Evolutionary conservation across 2,113 vertebrate species (phyloP).

Genomic region (Paramormyrops kingsleyae): DNA sequence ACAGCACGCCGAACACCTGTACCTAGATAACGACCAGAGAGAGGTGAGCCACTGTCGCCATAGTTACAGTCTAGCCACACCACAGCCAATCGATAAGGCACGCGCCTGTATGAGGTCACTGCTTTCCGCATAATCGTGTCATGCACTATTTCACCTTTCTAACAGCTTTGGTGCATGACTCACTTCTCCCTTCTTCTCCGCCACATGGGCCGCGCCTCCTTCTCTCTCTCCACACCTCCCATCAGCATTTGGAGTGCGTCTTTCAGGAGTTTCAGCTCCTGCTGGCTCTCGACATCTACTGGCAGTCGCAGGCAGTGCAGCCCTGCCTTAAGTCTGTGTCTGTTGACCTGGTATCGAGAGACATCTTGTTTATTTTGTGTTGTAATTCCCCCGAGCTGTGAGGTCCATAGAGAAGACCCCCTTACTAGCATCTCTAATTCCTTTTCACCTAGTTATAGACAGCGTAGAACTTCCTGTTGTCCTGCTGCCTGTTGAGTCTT

Average conservation of each 20-base stretch:
- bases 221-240: conserved; percentile 28
- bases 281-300: conserved; percentile 81
- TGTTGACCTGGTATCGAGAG: conserved; percentile 67
- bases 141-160: not conserved
- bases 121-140: not conserved
- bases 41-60: conserved; percentile 64
- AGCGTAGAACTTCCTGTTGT: not conserved
- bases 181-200: not conserved
- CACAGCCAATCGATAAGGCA: not conserved
- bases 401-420: not conserved
- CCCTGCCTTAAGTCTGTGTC: conserved; percentile 70
- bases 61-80: not conserved
- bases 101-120: not conserved
- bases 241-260: conserved; percentile 59
- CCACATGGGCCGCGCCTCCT: not conserved
- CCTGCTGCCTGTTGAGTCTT: not conserved
- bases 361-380: not conserved
- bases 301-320: conserved; percentile 75
- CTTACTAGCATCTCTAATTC: not conserved
- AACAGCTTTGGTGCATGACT: not conserved
- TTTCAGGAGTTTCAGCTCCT: conserved; percentile 68
- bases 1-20: conserved; percentile 92
- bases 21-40: conserved; percentile 95
- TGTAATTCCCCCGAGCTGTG: not conserved
- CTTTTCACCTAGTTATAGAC: not conserved